Base-by-base conservation (phyloP, 2,888 invertebrate species). In the Copidosoma aretas region DNA sequence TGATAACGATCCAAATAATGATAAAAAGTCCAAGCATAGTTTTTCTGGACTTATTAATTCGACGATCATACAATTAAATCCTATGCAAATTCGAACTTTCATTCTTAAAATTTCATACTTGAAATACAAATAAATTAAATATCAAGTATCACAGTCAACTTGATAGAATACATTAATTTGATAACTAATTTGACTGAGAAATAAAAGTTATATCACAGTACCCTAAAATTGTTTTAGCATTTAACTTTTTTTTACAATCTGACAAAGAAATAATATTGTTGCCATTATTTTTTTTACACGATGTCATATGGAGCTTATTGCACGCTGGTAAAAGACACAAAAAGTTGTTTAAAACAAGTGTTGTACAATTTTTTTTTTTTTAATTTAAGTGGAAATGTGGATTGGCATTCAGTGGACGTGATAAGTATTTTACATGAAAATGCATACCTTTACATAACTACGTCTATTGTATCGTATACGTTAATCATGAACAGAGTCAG, bases 41-140 rank as follows among this genome's bases (percentile, higher is more conserved):
- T 57, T 56, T 51, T 41, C 25, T 60, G 4, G 24, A 14, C 58
- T 75, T 15, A 39, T 67, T 46, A 56, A 67, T 17, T n/a, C 17
- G 3, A 58, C 58, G 19, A 3, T 58, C 15, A 19, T 61, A 39
- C 1, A 22, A n/a, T 53, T 62, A 19, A 85, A 85, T 41, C 89
- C 93, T 0, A 92, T 92, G 88, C 87, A 93, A 81, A 93, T 93
- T 61, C 86, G 89, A 49, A 91, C 91, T 0, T 91, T 91, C 76
- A 80, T 91, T 39, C 90, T 41, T 90, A 90, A 32, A 56, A 12
- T 56, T 17, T 32, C 32, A 4, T 10, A 54, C 54, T 8, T 32
- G 8, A 32, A 32, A 8, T 32, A 5, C 8, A 46, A 4, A 14
- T 14, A 46, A 46, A 46, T 2, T 8, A 46, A 46, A 15, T 12